A percentile compares a stretch with the other conserved stretches of the same genome.
These are phyloP conservation scores for Diuraphis noxia DNA, from an alignment of 1,140 invertebrate genomes.

Conservation along the genomic window DNA sequence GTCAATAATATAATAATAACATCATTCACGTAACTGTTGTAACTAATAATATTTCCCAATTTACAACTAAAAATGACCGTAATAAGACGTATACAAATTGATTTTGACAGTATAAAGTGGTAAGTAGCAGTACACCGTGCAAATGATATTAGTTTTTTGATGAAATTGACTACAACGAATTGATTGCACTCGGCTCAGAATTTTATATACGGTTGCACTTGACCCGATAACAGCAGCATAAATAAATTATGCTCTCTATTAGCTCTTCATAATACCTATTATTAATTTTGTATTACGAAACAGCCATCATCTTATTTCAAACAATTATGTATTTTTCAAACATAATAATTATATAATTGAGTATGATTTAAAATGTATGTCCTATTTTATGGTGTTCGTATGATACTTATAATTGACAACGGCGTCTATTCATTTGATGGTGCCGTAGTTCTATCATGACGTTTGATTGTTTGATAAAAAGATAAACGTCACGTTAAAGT, in stretches of 20 bases:
- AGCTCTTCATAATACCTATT: not conserved
- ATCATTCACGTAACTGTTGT: not conserved
- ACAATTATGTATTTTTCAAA: too few relatives aligned
- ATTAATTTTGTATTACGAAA: not conserved
- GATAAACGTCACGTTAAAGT: too few relatives aligned
- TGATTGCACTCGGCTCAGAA: not conserved
- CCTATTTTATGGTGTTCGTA: not conserved
- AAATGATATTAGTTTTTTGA: not conserved
- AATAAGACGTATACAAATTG: not conserved
- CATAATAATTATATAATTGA: not conserved
- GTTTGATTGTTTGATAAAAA: not conserved
- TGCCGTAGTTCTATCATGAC: not conserved
- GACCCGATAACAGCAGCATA: not conserved
- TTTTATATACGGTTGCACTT: not conserved
- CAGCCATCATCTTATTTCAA: not conserved
- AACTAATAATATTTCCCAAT: not conserved
- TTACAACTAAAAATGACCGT: not conserved
- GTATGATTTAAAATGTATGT: not conserved
- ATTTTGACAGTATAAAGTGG: not conserved
- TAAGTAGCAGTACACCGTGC: not conserved
- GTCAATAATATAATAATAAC: not conserved
- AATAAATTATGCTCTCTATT: not conserved
- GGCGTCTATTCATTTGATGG: not conserved
- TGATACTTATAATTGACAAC: too few relatives aligned
- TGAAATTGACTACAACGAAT: conserved; percentile 29